These are phyloP conservation scores for Drosophila varians DNA, from an alignment of 1,140 invertebrate species.

Conservation along the genomic window DNA sequence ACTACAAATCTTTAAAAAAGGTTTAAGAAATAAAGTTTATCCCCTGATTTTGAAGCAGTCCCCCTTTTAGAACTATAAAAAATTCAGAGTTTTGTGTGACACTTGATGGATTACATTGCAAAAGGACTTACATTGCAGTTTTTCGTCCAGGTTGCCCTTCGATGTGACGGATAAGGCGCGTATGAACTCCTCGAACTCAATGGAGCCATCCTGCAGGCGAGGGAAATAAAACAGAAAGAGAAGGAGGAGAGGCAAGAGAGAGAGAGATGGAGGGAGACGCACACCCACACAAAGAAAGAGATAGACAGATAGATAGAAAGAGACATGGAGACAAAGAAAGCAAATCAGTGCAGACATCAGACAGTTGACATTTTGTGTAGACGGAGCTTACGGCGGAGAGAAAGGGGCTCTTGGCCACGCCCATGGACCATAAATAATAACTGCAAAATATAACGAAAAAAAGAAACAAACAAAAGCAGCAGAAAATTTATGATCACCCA, in stretches of 20 bases:
- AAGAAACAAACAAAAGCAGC: constrained; percentile 3
- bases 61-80: background rate
- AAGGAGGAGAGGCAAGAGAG: background rate
- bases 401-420: constrained; percentile 23
- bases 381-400: background rate
- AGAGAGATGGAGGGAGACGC: constrained; percentile 8
- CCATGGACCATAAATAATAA: constrained; percentile 67
- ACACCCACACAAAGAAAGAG: constrained; percentile 5
- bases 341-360: constrained; percentile 70
- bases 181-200: constrained; percentile 99
- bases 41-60: no score
- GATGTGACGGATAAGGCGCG: constrained; percentile 97
- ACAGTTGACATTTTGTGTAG: constrained; percentile 58
- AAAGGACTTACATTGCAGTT: constrained; percentile 95
- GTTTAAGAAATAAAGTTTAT: no score
- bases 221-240: constrained; percentile 4
- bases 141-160: constrained; percentile 97
- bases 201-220: constrained; percentile 93
- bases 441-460: constrained; percentile 9
- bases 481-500: constrained; percentile 54
- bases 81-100: background rate
- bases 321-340: constrained; percentile 40
- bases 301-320: background rate
- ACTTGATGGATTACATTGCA: background rate
- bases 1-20: no score